These are phyloP conservation scores for Phyto melanocephala DNA, from an alignment of 2,888 invertebrate genomes.

Conservation along the genomic window DNA sequence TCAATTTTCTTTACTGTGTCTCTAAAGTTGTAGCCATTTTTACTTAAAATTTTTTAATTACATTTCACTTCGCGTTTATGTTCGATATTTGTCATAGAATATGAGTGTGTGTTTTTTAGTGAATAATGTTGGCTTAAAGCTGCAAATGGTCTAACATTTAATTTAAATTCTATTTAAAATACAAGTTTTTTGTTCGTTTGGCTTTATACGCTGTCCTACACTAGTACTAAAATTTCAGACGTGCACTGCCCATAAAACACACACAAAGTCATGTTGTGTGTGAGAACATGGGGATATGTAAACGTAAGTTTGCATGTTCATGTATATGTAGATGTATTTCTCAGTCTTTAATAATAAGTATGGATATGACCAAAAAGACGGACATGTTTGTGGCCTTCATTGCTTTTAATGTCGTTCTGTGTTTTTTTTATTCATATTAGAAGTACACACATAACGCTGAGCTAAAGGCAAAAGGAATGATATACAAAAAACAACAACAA, in stretches of 20 bases:
- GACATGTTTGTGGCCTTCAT: constrained; percentile 37
- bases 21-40: too few relatives aligned
- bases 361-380: constrained; percentile 14
- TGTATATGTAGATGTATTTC: background rate
- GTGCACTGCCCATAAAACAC: background rate
- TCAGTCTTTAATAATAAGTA: constrained; percentile 22
- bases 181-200: background rate
- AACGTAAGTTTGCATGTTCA: too few relatives aligned
- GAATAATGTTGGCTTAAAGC: background rate
- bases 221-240: background rate
- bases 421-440: background rate
- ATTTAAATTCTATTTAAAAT: background rate
- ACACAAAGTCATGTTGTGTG: constrained; percentile 10
- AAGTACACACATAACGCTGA: background rate
- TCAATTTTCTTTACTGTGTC: too few relatives aligned
- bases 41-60: too few relatives aligned
- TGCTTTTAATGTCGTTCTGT: constrained; percentile 37
- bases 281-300: background rate
- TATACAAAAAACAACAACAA: constrained; percentile 22
- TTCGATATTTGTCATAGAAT: background rate
- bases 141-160: constrained; percentile 13
- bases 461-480: constrained; percentile 12
- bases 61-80: too few relatives aligned
- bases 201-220: background rate
- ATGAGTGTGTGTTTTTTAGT: background rate